These are phyloP conservation scores for Aphelenchoides besseyi DNA, from an alignment of 1,140 invertebrate species.

Conservation along the genomic window DNA sequence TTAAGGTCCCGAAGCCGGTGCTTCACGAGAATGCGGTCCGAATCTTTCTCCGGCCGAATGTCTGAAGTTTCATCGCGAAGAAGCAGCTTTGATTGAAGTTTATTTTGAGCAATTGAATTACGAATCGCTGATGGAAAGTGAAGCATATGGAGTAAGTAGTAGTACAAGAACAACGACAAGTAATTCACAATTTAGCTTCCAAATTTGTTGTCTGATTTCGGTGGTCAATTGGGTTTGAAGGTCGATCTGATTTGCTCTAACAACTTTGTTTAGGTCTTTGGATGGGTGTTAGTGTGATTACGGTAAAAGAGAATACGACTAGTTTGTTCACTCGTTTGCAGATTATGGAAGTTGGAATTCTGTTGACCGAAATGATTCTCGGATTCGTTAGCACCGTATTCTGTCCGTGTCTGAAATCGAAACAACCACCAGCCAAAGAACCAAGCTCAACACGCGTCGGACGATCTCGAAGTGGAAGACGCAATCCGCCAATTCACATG, in stretches of 20 bases:
- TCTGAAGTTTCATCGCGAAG: constrained; percentile 47
- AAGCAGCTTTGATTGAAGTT: constrained; percentile 47
- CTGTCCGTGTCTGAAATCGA: constrained; percentile 4
- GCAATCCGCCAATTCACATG: neutral
- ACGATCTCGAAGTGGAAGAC: neutral
- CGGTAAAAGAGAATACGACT: no score
- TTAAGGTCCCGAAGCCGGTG: no score
- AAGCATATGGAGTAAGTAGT: constrained; percentile 52
- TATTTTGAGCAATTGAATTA: constrained; percentile 51
- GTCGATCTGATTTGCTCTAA: neutral
- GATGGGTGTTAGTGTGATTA: constrained; percentile 51
- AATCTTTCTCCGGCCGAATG: constrained; percentile 35
- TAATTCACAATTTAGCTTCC: no score
- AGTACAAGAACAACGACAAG: no score
- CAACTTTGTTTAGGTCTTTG: constrained; percentile 26
- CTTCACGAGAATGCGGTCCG: constrained; percentile 41
- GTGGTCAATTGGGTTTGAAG: constrained; percentile 43
- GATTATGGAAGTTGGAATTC: constrained; percentile 45
- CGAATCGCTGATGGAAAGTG: constrained; percentile 43
- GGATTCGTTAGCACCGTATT: constrained; percentile 26
- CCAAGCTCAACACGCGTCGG: neutral
- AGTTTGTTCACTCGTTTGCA: no score
- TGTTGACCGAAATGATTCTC: constrained; percentile 34
- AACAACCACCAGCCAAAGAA: neutral
- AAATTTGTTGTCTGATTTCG: constrained; percentile 47